Evolutionary conservation across 2,888 invertebrate species (phyloP), one percentile per base, ranked within the genome.

Genomic region (Gerris lacustris): DNA sequence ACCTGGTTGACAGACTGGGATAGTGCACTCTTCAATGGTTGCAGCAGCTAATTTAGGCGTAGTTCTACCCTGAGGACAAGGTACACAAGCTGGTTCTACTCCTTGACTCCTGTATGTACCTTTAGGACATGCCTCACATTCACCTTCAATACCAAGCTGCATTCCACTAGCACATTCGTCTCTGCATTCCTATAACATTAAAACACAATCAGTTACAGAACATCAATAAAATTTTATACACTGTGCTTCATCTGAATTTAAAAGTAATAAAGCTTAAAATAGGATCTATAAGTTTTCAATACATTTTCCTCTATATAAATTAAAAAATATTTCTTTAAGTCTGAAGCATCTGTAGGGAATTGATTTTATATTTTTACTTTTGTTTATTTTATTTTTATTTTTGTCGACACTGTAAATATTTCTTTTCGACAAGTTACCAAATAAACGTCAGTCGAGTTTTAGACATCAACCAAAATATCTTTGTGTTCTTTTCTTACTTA

Each of bases 111-210:
- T 86, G 82, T 89, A 94, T 0, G 90, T 91, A 68, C 94, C 96
- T 68, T 91, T 83, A 0, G 94, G 94, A 78, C 97, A 97, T 5
- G 93, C 88, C 79, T 95, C 94, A 79, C 96, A 96, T 68, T 90
- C 90, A 5, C 96, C 96, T 77, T 94, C 91, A 69, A 88, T 85
- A 72, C 91, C 92, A 69, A 94, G 81, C 77, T 94, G 93, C 82
- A 91, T 89, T 44, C 93, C 94, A 77, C 87, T 88, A 67, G 87
- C 87, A 79, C 96, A 96, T 78, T 96, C 96, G 78, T 95, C 95
- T 71, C 94, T 85, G 79, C 94, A 94, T 80, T 94, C 94, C 77
- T 78, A 73, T 55, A 55, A 55, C 15, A 9, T 15, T 11, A 55
- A 55, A 11, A 55, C 9, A 55, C 5, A 11, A 55, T 55, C 5